Conservation (phyloP, 2,113 vertebrate species). For the Dascyllus trimaculatus region DNA sequence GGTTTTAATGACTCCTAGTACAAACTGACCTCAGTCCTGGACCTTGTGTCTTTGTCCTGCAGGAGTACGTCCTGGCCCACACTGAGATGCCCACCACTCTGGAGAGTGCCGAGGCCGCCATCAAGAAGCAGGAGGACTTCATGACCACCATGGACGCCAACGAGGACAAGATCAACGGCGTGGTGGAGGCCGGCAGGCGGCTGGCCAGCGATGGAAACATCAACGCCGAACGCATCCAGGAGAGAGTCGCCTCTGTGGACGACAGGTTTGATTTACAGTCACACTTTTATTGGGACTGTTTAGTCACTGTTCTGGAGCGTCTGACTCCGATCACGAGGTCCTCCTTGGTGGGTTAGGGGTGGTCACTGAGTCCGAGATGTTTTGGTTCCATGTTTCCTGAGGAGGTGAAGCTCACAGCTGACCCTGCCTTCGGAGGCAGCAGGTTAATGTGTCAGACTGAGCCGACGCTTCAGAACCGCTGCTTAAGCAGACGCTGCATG, state of each 20-base stretch:
- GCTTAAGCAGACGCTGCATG: too few species aligned
- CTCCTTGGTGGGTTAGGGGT: too few species aligned
- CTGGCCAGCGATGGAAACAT: conserved; percentile 94
- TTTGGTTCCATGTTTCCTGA: too few species aligned
- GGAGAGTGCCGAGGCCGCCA: conserved; percentile 94
- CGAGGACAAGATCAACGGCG: conserved; percentile 95
- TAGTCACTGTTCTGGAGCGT: conserved; percentile 1
- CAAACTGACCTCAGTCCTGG: too few species aligned
- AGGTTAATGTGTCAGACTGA: too few species aligned
- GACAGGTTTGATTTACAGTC: conserved; percentile 85
- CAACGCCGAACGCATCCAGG: conserved; percentile 93
- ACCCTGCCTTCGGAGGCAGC: too few species aligned
- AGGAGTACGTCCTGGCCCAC: conserved; percentile 97
- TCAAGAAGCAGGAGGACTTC: conserved; percentile 98
- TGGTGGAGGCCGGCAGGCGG: conserved; percentile 93
- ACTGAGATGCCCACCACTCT: conserved; percentile 96
- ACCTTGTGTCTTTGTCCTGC: background rate
- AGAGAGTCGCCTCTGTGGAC: conserved; percentile 94
- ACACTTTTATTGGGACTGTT: too few species aligned
- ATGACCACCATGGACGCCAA: conserved; percentile 99
- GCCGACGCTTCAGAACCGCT: too few species aligned
- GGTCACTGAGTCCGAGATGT: too few species aligned
- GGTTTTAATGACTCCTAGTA: too few species aligned
- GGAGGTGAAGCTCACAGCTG: too few species aligned
- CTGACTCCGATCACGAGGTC: background rate